Evolutionary conservation across 2,797 vertebrate genomes (phyloP).

Genomic region (Hoplostethus atlanticus): DNA sequence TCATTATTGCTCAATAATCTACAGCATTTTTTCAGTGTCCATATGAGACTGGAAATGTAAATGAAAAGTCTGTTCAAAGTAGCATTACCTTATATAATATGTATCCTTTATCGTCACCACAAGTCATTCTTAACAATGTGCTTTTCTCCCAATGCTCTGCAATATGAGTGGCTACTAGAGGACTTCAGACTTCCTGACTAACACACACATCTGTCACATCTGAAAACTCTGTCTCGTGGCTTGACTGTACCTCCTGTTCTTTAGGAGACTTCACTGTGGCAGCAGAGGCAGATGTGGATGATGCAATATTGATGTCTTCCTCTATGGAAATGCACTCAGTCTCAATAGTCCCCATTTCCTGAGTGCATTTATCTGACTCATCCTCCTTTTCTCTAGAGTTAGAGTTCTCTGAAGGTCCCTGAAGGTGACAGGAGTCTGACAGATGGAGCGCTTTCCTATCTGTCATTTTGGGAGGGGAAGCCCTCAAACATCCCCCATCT

Average conservation of each 20-base stretch:
- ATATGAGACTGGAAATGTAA: not conserved
- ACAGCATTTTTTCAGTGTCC: conserved; percentile 5
- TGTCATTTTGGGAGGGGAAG: conserved; percentile 5
- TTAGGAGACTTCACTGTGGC: not conserved
- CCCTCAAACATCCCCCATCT: conserved; percentile 20
- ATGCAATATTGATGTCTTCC: not conserved
- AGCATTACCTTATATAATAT: not conserved
- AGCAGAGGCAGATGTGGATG: not conserved
- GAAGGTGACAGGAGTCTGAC: conserved; percentile 3
- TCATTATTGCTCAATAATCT: not conserved
- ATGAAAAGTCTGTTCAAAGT: not conserved
- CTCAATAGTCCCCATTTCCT: conserved; percentile 13
- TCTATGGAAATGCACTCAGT: not conserved
- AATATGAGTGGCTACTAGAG: not conserved
- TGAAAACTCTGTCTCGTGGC: conserved; percentile 32
- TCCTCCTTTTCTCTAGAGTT: conserved; percentile 6
- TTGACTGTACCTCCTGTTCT: conserved; percentile 13
- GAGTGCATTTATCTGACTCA: conserved; percentile 20
- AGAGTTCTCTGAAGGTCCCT: conserved; percentile 12
- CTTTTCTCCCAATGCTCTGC: conserved; percentile 1
- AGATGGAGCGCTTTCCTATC: conserved; percentile 1
- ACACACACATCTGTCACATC: conserved; percentile 22
- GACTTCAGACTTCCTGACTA: conserved; percentile 27
- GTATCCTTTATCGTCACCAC: not conserved
- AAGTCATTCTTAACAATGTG: not conserved